Base-by-base conservation (phyloP, 23 tunicate species). In the Phallusia fumigata region DNA sequence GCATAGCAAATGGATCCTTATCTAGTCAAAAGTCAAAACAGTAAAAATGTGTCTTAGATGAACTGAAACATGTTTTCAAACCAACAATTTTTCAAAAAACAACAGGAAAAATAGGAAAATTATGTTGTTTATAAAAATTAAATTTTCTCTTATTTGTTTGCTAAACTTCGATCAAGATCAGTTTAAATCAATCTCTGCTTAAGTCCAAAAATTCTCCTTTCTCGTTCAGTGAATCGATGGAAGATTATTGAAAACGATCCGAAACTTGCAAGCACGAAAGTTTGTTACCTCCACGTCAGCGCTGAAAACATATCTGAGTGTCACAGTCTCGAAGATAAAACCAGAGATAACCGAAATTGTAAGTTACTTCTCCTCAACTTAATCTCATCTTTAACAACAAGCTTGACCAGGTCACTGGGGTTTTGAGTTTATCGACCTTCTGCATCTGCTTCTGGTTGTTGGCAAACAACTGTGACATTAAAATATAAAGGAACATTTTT, bases 251-350 rank as follows among this genome's bases (percentile, higher is more conserved):
- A 88, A 33, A 79, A 18, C 33, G 78, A 88, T 33, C 91, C 91
- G 6, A 87, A 87, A 65, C 82, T 87, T 64, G 91, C 91, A 15
- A 58, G 36, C 30, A 83, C 28, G 18, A 83, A 88, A 83, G 45
- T 78, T 12, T 82, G 86, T 40, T 89, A 89, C 79, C 64, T 89
- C 31, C 94, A 89, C 74, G 79, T 89, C 11, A 84, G 82, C 44
- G 35, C 74, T 49, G 85, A 89, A 31, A 84, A 84, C 28, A 32
- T 84, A 0, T 80, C 88, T 21, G 94, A 89, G 35, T 89, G 94
- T 32, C 88, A 82, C 83, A 89, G 94, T 58, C 72, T 89, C 6
- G 94, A 89, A 80, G 85, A 87, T 76, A 87, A 81, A 76, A 87
- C 91, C 52, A 81, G 86, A 76, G 91, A 87, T 32, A 87, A 87